These are phyloP conservation scores for Spinus olivaceus DNA, from an alignment of 2,797 vertebrate species.

Conservation along the genomic window DNA sequence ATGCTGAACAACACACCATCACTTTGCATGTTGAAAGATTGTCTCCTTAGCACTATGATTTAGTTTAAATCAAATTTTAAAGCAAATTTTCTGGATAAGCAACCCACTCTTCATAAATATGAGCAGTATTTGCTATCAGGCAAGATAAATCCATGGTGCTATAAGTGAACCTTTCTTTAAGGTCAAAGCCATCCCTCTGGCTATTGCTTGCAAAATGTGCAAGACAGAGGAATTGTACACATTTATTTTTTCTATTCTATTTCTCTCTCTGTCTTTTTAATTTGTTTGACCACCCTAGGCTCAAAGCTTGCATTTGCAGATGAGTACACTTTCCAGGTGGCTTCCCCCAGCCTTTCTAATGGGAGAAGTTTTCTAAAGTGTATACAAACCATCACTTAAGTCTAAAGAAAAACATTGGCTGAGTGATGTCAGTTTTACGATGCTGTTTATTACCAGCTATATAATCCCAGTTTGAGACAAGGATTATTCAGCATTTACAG, in stretches of 20 bases:
- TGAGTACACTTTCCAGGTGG: conserved; percentile 27
- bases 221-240: background rate
- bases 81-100: background rate
- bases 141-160: background rate
- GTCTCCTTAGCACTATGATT: background rate
- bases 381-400: conserved; percentile 49
- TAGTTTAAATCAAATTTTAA: background rate
- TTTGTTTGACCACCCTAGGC: background rate
- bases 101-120: background rate
- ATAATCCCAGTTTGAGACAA: conserved; percentile 39
- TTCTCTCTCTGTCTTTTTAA: conserved; percentile 24
- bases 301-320: conserved; percentile 18
- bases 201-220: background rate
- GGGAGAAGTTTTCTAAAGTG: conserved; percentile 39
- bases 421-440: conserved; percentile 60
- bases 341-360: conserved; percentile 34
- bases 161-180: background rate
- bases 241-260: background rate
- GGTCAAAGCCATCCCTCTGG: background rate
- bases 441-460: conserved; percentile 51
- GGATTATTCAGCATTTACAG: conserved; percentile 49
- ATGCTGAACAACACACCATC: background rate
- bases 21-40: background rate
- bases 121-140: background rate
- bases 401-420: conserved; percentile 46